phyloP scores from a whole-genome alignment of 1,140 invertebrate genomes.

The Hycleus phaleratus region DNA sequence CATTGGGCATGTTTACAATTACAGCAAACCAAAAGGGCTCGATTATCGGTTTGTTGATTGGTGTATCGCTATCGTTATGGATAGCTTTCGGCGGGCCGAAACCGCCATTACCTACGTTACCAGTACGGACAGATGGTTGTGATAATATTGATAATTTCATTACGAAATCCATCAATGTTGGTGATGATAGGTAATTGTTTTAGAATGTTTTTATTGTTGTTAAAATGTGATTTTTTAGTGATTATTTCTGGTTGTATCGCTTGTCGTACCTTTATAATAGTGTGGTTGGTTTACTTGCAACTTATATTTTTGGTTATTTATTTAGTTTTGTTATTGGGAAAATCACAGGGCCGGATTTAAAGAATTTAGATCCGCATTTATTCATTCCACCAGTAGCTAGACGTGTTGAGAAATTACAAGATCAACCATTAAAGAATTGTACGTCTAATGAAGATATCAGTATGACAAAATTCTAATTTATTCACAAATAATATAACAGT shows the following conservation, averaged over 20 bases:
- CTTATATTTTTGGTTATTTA: constrained; percentile 59
- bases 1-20: constrained; percentile 65
- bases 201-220: constrained; percentile 20
- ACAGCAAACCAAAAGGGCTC: constrained; percentile 61
- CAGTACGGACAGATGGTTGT: constrained; percentile 53
- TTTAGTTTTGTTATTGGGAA: constrained; percentile 44
- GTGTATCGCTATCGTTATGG: constrained; percentile 68
- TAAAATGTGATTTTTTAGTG: constrained; percentile 27
- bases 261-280: constrained; percentile 86
- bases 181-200: constrained; percentile 19
- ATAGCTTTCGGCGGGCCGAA: constrained; percentile 78
- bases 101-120: constrained; percentile 50
- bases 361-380: constrained; percentile 48
- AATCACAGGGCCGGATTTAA: constrained; percentile 31
- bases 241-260: constrained; percentile 62
- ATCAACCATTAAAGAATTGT: constrained; percentile 8
- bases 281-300: constrained; percentile 58
- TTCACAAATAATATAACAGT: background rate
- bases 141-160: constrained; percentile 14
- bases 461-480: background rate
- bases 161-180: background rate
- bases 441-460: background rate
- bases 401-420: constrained; percentile 37
- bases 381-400: constrained; percentile 57
- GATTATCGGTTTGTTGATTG: constrained; percentile 53